Conservation (phyloP, 2,113 vertebrate species). For the Elaphurus davidianus region DNA sequence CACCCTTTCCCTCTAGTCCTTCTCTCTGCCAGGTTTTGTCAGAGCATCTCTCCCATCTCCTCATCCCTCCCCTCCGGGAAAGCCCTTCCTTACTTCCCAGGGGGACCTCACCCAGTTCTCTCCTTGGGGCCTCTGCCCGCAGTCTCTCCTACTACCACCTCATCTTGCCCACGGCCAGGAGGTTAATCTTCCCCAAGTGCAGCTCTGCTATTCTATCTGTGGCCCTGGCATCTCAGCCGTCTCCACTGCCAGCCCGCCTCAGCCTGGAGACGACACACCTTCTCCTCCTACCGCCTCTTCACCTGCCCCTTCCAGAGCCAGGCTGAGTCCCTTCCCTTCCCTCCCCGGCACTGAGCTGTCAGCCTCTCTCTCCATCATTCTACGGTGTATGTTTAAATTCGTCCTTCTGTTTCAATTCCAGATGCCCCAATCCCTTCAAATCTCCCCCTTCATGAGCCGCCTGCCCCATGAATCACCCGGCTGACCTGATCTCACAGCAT, state of each 20-base stretch:
- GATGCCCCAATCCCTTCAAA: neutral
- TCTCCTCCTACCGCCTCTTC: neutral
- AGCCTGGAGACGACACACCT: accelerated
- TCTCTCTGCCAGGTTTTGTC: neutral
- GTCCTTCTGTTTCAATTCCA: neutral
- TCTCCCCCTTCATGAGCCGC: neutral
- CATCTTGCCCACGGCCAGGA: neutral
- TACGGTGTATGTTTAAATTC: neutral
- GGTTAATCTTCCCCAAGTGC: neutral
- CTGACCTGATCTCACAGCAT: neutral
- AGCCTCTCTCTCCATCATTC: neutral
- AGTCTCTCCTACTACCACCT: neutral
- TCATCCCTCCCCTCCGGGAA: accelerated
- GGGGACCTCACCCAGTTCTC: neutral
- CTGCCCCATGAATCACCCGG: neutral
- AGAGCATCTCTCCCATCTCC: neutral
- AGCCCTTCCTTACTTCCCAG: neutral
- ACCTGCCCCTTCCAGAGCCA: neutral
- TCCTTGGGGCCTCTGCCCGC: neutral
- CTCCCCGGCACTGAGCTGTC: accelerated
- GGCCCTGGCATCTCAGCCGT: neutral
- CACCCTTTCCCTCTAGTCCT: neutral
- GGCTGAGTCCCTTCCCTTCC: neutral
- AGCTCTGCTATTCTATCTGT: neutral
- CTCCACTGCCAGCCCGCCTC: neutral